Base-by-base conservation (phyloP, 2,888 invertebrate genomes). In the Hydraecia micacea region DNA sequence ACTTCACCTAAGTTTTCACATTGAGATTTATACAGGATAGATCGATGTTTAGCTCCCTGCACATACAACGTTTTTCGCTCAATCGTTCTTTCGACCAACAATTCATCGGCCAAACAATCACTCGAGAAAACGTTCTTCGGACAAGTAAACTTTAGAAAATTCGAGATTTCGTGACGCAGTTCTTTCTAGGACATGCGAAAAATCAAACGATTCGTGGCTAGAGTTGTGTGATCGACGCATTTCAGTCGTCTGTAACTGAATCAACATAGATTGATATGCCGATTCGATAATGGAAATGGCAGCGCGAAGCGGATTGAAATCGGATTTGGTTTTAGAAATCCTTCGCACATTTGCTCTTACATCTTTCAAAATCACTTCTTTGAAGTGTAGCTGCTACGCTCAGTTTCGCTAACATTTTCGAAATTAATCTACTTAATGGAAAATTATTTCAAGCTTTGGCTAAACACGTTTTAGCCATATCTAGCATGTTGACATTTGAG, bases 241-340 rank as follows among this genome's bases (percentile, higher is more conserved):
- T 52, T 36, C 80, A 60, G 49, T 36, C 67, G 67, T 21, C 46
- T 28, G 60, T 75, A 68, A 80, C 75, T 32, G 75, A 63, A 75
- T 80, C 55, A 68, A 18, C 75, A 68, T 81, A 62, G 75, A 81
- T 81, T 75, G 81, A 75, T 75, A 58, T 75, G 66, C 42, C 25
- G 60, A 81, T 79, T 81, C 67, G 63, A 80, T 75, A 25, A 68
- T 81, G 46, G 75, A 80, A 75, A 75, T 62, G 63, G 62, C 39
- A 32, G 75, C 9, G 55, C 15, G 62, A n/a, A 62, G 46, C 21
- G 36, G 39, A 81, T 75, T 68, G 55, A 9, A 75, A 49, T 67
- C 36, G 55, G 46, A 68, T 68, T 81, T 46, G 60, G 28, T 68
- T 68, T 81, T 7, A 32, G 6, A 60, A 73, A 67, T 60, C 11